A percentile compares a stretch with the other conserved stretches of the same genome.
These are phyloP conservation scores for Hippoglossus hippoglossus DNA, from an alignment of 2,797 vertebrate species.

Conservation along the genomic window DNA sequence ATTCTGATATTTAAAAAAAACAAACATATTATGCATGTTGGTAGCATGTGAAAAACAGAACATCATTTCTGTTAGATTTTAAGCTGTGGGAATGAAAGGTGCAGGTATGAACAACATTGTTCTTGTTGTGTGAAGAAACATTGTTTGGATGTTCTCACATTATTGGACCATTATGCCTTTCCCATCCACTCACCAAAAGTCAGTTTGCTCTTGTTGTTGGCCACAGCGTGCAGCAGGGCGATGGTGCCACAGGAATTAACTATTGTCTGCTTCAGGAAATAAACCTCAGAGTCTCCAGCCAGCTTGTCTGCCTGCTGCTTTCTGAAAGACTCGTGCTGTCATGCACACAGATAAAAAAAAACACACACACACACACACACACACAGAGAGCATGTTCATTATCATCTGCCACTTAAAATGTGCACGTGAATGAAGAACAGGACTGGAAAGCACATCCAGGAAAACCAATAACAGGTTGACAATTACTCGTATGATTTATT, in stretches of 20 bases:
- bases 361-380: background rate
- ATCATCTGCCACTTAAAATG: slow-evolving; percentile 3
- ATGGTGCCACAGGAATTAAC: slow-evolving; percentile 96
- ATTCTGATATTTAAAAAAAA: no score
- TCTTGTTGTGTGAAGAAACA: background rate
- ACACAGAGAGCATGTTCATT: slow-evolving; percentile 15
- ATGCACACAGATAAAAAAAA: slow-evolving; percentile 14
- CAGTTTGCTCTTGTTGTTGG: slow-evolving; percentile 92
- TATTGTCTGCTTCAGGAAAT: slow-evolving; percentile 95
- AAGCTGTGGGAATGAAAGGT: no score
- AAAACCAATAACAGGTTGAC: background rate
- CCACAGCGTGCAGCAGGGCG: slow-evolving; percentile 92
- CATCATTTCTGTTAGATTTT: no score
- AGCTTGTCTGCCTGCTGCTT: slow-evolving; percentile 89
- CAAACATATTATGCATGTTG: no score
- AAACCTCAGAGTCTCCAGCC: slow-evolving; percentile 85
- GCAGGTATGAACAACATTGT: no score
- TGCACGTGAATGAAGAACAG: background rate
- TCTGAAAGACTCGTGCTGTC: slow-evolving; percentile 93
- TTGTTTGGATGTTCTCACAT: background rate
- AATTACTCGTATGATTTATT: background rate
- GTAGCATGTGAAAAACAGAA: no score
- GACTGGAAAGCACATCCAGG: no score
- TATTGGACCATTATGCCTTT: background rate
- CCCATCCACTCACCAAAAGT: slow-evolving; percentile 87